phyloP scores from a whole-genome alignment of 2,797 vertebrate species.

The Protosalanx chinensis region DNA sequence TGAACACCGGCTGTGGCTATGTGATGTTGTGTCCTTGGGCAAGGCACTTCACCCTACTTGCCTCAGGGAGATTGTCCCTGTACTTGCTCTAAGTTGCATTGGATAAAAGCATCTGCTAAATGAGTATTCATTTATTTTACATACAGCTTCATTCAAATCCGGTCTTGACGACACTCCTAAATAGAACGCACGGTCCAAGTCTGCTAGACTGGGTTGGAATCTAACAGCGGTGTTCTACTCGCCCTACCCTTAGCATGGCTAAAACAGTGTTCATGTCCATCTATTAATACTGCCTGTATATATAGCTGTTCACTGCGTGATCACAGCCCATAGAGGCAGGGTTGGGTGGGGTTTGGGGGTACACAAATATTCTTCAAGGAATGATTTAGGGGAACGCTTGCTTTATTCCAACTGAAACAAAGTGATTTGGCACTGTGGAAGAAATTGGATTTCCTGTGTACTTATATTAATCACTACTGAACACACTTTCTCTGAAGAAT shows the following conservation, averaged over 20 bases:
- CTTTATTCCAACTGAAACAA: background rate
- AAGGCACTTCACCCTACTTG: too few relatives aligned
- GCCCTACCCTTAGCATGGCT: constrained; percentile 11
- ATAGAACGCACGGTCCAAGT: background rate
- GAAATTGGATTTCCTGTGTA: too few relatives aligned
- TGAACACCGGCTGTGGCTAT: too few relatives aligned
- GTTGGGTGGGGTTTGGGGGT: constrained; percentile 18
- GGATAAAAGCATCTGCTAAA: too few relatives aligned
- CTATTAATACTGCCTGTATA: constrained; percentile 44
- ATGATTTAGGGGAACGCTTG: background rate
- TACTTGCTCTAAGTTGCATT: too few relatives aligned
- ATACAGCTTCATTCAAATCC: background rate
- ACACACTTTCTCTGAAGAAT: too few relatives aligned
- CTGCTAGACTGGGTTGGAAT: constrained; percentile 30
- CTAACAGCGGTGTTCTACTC: constrained; percentile 25
- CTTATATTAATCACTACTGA: too few relatives aligned
- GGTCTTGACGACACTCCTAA: background rate
- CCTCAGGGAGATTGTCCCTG: too few relatives aligned
- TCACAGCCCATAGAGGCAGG: background rate
- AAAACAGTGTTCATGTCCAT: constrained; percentile 21
- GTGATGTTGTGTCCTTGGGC: too few relatives aligned
- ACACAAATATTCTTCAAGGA: background rate
- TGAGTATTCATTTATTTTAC: too few relatives aligned
- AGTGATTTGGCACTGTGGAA: background rate
- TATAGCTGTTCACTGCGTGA: constrained; percentile 28